Base-by-base conservation (phyloP, 2,113 vertebrate genomes). In the Hemibagrus wyckioides region DNA sequence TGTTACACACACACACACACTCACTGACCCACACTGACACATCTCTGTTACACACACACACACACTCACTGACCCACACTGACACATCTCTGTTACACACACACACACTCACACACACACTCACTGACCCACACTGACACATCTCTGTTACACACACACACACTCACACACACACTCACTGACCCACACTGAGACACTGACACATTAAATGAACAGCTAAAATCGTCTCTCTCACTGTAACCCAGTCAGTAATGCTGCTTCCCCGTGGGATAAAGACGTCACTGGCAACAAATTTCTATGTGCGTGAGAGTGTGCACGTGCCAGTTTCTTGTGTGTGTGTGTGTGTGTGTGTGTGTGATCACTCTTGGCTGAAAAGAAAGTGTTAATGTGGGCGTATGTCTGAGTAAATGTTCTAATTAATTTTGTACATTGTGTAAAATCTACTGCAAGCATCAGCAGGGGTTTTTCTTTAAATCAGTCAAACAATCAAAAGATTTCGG, bases 321-420 rank as follows among this genome's bases (percentile, higher is more conserved):
- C 44, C 39, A 44, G 23, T 77, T 44, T 48, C 33, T 71, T 71
- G 67, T 39, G 67, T 71, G 67, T 71, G 63, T 67, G 69, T 73
- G 69, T 39, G 65, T 73, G 73, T 48, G 73, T 76, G 73, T 75
- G 73, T n/a, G 73, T 76, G 73, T 76, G 73, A 54, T 54, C n/a
- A 52, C 17, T 54, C 76, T 79, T 79, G 76, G 76, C 76, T 33
- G 76, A 79, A 54, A 79, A 54, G 28, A 79, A 79, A 33, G 50
- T 79, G 76, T 10, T 30, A 79, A 79, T 54, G n/a, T 80, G 76
- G 76, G 76, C n/a, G 76, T 54, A 80, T 80, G 76, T 80, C 76
- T 80, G 76, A 80, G 14, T 80, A 80, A 80, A 80, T 56, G 76
- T 33, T 80, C 76, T 33, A 80, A 80, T 80, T 80, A 56, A 80